These are phyloP conservation scores for Rhea pennata DNA, from an alignment of 2,113 vertebrate species.

Conservation along the genomic window DNA sequence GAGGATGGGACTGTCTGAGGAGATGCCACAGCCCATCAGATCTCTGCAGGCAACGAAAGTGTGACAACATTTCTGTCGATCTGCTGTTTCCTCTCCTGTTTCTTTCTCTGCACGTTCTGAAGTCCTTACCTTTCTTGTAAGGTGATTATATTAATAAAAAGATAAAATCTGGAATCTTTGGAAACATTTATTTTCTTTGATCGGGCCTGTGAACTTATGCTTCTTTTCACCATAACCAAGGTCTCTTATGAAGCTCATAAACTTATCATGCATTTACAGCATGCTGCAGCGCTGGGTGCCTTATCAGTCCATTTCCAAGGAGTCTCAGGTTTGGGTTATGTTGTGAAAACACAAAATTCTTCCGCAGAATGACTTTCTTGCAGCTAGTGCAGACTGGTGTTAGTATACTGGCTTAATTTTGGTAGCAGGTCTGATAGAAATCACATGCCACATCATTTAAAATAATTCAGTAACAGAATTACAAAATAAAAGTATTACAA, in stretches of 20 bases:
- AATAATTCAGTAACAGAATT: background rate
- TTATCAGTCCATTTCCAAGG: background rate
- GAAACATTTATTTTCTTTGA: background rate
- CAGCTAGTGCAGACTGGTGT: background rate
- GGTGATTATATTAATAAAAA: background rate
- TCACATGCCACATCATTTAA: background rate
- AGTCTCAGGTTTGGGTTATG: background rate
- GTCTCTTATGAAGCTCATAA: background rate
- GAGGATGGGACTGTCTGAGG: background rate
- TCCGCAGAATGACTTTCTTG: background rate
- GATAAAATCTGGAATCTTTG: background rate
- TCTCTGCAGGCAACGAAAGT: background rate
- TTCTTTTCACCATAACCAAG: background rate
- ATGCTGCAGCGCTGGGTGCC: background rate
- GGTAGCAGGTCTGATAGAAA: background rate
- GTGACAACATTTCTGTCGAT: background rate
- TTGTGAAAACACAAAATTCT: background rate
- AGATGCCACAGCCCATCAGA: background rate
- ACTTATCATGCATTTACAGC: fast-evolving
- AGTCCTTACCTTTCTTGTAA: background rate
- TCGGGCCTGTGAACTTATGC: background rate
- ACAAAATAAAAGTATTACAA: background rate
- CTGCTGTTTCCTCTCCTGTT: background rate
- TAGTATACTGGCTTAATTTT: background rate
- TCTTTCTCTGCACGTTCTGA: background rate